phyloP scores from a whole-genome alignment of 1,140 invertebrate species.

The Hylyphantes graminicola region DNA sequence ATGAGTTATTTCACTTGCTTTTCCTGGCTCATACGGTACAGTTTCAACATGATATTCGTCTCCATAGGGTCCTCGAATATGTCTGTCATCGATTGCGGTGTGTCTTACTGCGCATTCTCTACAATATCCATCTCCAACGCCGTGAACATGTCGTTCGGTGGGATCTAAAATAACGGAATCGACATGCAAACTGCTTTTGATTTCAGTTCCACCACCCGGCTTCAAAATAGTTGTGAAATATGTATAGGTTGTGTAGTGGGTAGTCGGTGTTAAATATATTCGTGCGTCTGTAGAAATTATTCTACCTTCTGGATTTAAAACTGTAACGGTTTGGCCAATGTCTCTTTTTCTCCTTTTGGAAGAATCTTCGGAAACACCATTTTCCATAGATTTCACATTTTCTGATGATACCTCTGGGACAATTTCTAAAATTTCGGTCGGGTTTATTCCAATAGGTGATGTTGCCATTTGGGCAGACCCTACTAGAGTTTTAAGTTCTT shows the following conservation, averaged over 20 bases:
- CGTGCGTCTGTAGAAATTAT: constrained; percentile 43
- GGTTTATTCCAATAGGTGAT: neutral
- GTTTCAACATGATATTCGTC: constrained; percentile 50
- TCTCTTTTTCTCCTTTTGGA: constrained; percentile 17
- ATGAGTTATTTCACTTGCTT: constrained; percentile 40
- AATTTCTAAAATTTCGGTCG: constrained; percentile 15
- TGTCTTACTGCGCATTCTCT: constrained; percentile 7
- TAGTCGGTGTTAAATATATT: constrained; percentile 65
- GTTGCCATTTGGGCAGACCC: neutral
- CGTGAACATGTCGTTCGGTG: constrained; percentile 1
- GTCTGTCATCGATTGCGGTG: neutral
- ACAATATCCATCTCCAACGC: neutral
- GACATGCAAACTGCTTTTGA: constrained; percentile 42
- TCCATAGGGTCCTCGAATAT: constrained; percentile 8
- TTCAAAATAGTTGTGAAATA: constrained; percentile 82
- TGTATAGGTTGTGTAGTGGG: constrained; percentile 86
- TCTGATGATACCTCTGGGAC: neutral
- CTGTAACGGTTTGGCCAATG: constrained; percentile 21
- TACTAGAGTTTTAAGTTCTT: constrained; percentile 33
- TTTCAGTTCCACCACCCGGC: constrained; percentile 37
- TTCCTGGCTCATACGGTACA: constrained; percentile 30
- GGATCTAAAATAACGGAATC: constrained; percentile 32
- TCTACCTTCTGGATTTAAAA: constrained; percentile 42
- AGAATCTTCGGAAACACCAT: neutral
- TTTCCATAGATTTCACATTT: neutral